phyloP scores from a whole-genome alignment of 1,140 invertebrate species.

The Drosophila willistoni region DNA sequence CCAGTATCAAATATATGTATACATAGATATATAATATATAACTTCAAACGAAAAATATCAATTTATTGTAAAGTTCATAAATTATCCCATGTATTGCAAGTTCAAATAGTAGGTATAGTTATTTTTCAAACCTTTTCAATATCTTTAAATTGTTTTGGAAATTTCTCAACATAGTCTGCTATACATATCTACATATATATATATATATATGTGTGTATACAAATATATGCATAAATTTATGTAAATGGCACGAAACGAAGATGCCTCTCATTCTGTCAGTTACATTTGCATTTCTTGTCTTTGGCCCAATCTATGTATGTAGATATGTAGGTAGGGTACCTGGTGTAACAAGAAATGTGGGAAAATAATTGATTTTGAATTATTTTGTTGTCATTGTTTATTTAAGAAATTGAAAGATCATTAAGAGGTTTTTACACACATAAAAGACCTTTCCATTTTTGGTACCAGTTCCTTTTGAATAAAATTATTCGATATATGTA shows the following conservation, averaged over 20 bases:
- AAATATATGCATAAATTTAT: not conserved
- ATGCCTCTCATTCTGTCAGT: constrained; percentile 12
- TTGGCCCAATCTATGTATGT: not conserved
- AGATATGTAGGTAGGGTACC: not conserved
- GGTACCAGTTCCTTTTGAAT: constrained; percentile 10
- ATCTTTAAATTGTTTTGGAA: not conserved
- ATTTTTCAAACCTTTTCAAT: too few relatives aligned
- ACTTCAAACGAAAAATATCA: too few relatives aligned
- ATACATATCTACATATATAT: not conserved
- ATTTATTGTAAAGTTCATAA: too few relatives aligned
- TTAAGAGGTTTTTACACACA: constrained; percentile 39
- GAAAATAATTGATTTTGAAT: constrained; percentile 57
- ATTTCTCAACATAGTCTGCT: not conserved
- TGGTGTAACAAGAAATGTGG: constrained; percentile 39
- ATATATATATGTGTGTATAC: not conserved
- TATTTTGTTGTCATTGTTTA: constrained; percentile 59
- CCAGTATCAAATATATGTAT: not conserved
- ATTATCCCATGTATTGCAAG: too few relatives aligned
- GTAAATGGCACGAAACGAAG: not conserved
- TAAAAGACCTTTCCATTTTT: constrained; percentile 39
- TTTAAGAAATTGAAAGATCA: constrained; percentile 57
- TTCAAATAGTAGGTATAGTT: too few relatives aligned
- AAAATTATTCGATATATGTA: not conserved
- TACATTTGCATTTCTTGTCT: constrained; percentile 16
- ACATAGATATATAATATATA: too few relatives aligned